Conservation (phyloP, 2,888 invertebrate genomes). For the Patella caerulea region DNA sequence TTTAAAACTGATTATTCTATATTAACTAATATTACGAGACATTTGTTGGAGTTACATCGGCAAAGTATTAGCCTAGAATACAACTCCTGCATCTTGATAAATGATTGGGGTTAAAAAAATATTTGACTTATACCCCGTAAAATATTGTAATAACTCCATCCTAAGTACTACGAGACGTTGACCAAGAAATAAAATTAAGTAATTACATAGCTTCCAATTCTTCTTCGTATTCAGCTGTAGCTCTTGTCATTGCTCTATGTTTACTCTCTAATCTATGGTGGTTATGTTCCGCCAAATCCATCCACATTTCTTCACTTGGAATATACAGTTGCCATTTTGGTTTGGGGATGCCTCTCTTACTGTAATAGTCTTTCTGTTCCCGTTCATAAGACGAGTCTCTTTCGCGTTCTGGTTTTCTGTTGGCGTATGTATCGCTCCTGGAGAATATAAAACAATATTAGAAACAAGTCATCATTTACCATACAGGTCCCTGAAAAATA, state of each 20-base stretch:
- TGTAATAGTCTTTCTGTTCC: not conserved
- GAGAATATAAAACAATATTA: not conserved
- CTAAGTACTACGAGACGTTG: no score
- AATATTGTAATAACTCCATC: no score
- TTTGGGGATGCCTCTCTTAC: not conserved
- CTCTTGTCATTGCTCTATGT: not conserved
- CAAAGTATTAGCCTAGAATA: no score
- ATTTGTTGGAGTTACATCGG: no score
- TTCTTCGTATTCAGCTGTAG: not conserved
- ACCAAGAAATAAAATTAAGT: not conserved
- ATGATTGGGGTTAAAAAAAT: no score
- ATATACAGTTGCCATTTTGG: conserved; percentile 6
- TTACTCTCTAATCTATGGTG: not conserved
- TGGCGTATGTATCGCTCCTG: not conserved
- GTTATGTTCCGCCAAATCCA: not conserved
- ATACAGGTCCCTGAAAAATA: no score
- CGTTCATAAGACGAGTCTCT: not conserved
- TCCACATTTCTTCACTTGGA: conserved; percentile 1
- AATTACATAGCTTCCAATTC: not conserved
- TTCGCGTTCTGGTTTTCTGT: not conserved
- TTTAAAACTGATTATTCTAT: no score
- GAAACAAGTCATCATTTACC: no score
- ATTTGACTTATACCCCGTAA: no score
- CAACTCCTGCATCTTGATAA: no score
- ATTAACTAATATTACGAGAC: no score